These are phyloP conservation scores for Leptopilina myrica DNA, from an alignment of 2,888 invertebrate species.

Conservation along the genomic window DNA sequence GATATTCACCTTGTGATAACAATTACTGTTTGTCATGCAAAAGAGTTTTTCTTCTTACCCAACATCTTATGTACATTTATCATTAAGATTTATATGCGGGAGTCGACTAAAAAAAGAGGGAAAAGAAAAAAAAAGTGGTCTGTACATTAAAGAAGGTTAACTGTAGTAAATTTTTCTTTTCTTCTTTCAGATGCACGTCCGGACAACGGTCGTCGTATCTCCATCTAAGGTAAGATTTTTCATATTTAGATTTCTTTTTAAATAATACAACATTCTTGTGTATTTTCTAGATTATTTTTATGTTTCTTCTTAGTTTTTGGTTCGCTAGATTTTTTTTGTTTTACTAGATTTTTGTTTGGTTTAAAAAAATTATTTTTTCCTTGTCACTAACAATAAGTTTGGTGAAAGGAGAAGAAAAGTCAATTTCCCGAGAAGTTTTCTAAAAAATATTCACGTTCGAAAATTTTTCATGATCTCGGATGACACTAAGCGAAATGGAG, in stretches of 20 bases:
- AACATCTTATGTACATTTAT: too few species aligned
- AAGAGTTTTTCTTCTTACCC: too few species aligned
- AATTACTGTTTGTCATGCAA: too few species aligned
- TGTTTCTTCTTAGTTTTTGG: too few species aligned
- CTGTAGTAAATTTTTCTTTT: background rate
- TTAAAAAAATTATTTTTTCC: too few species aligned
- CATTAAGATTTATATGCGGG: too few species aligned
- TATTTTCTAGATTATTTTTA: too few species aligned
- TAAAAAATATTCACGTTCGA: conserved; percentile 3
- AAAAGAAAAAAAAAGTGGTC: background rate
- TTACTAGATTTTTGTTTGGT: too few species aligned
- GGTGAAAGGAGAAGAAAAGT: background rate
- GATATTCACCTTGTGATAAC: too few species aligned
- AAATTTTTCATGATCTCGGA: conserved; percentile 2
- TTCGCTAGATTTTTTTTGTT: too few species aligned
- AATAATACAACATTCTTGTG: too few species aligned
- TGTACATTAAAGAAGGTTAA: background rate
- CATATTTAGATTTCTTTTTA: too few species aligned
- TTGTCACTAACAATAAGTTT: background rate
- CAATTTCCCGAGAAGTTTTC: background rate
- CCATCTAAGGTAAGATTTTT: conserved; percentile 28
- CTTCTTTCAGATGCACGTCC: conserved; percentile 25
- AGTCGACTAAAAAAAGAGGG: background rate
- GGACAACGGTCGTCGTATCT: conserved; percentile 34
- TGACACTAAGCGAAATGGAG: background rate